Evolutionary conservation across 1,140 invertebrate species (phyloP), one percentile per base, ranked within the genome.

Genomic region (Temnothorax longispinosus): DNA sequence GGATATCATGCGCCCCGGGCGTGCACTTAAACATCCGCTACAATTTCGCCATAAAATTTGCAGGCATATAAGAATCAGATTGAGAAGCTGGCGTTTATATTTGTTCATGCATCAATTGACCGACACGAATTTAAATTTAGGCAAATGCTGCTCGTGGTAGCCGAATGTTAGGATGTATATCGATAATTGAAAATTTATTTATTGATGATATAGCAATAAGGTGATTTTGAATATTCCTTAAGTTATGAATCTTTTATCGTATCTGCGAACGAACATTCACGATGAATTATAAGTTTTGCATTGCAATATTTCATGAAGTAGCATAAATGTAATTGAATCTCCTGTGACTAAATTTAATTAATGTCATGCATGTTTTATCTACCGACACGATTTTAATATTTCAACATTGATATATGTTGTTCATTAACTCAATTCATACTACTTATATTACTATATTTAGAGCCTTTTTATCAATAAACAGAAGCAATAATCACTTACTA

Each of bases 21-120:
- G 84, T 90, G 76, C 78, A 85, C 60, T 91, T 86, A 87, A 90
- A 90, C 77, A 88, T 90, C 65, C 86, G 75, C 87, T 87, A 75
- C 84, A 77, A 62, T 86, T 88, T 74, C 32, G 52, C 64, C 52
- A 74, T 69, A 82, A 90, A 90, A 87, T 90, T 82, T 77, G 75
- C 82, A 65, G 52, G 32, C 44, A 54, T 15, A n/a, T 50, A 44
- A 44, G 54, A 65, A 81, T 50, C 75, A 62, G 56, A 64, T 89
- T 85, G 69, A 85, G 56, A 85, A 88, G 44, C 74, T 50, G 52
- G n/a, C 67, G 50, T 54, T 75, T 50, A 56, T 41, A 47, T 44
- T 56, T 58, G 54, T 47, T 44, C 27, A 21, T 10, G 18, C 5
- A 47, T 18, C 67, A 18, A 50, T 50, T 47, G 80, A 11, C 54